Conservation (phyloP, 2,113 vertebrate species). For the Sylvia atricapilla region DNA sequence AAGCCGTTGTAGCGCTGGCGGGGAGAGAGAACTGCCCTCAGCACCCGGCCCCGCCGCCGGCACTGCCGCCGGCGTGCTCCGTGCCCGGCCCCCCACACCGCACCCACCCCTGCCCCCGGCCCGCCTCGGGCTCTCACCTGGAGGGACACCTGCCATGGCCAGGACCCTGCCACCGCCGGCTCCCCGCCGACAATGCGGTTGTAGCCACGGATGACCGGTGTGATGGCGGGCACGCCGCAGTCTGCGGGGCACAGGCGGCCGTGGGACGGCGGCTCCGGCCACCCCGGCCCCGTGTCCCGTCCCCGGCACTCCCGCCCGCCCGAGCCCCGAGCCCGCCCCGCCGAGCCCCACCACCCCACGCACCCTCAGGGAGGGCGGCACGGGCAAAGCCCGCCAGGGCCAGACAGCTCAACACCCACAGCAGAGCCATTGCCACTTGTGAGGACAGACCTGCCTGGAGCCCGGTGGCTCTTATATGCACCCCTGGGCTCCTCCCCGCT, state of each 20-base stretch:
- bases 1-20: neutral
- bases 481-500: neutral
- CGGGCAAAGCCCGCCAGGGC: slow-evolving; percentile 28
- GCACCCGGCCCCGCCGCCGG: neutral
- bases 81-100: no score
- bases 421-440: neutral
- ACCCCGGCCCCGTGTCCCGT: fast-evolving
- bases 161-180: slow-evolving; percentile 67
- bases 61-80: neutral
- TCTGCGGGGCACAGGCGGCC: slow-evolving; percentile 8
- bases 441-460: neutral
- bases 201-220: slow-evolving; percentile 68
- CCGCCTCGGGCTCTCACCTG: no score
- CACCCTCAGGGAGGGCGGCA: neutral
- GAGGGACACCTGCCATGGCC: neutral
- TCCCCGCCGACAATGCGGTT: slow-evolving; percentile 73
- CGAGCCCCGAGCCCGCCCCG: fast-evolving
- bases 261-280: neutral
- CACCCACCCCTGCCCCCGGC: no score
- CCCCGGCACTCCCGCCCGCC: fast-evolving
- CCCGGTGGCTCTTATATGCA: neutral
- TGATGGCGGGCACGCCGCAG: slow-evolving; percentile 73
- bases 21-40: neutral
- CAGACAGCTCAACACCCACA: slow-evolving; percentile 54
- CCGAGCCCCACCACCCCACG: neutral